Evolutionary conservation across 35 echinoderm and acorn worm genomes (phyloP).

Genomic region (Anneissia japonica): DNA sequence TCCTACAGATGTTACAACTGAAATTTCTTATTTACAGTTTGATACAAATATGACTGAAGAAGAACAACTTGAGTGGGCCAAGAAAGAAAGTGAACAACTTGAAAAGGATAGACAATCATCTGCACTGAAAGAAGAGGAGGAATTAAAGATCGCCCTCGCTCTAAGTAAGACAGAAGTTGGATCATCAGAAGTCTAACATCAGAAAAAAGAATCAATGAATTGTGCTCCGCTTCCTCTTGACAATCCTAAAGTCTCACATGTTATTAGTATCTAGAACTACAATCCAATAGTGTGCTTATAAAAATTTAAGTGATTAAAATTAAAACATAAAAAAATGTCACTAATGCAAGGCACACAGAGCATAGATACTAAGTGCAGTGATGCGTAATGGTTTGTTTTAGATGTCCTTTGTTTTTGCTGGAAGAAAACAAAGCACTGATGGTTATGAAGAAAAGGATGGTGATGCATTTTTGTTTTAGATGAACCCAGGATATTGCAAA

Average conservation of each 20-base stretch:
- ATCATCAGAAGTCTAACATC: slow-evolving; percentile 50
- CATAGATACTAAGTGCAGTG: not conserved
- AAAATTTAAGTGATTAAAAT: not conserved
- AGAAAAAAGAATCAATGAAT: not conserved
- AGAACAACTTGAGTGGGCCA: slow-evolving; percentile 58
- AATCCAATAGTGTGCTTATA: not conserved
- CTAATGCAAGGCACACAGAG: not conserved
- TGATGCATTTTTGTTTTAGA: not conserved
- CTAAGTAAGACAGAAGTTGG: slow-evolving; percentile 49
- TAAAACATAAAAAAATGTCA: not conserved
- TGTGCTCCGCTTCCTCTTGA: not conserved
- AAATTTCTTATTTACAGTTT: not conserved
- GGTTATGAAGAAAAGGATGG: not conserved
- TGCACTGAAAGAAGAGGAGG: slow-evolving; percentile 54
- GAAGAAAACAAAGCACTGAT: not conserved
- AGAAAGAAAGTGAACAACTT: slow-evolving; percentile 47
- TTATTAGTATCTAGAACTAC: too few species aligned
- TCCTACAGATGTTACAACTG: too few species aligned
- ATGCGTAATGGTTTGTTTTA: not conserved
- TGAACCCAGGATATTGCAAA: too few species aligned
- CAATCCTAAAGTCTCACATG: too few species aligned
- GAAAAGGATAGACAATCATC: slow-evolving; percentile 51
- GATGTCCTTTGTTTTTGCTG: not conserved
- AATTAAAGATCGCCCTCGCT: slow-evolving; percentile 58
- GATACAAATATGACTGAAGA: slow-evolving; percentile 4